Conservation (phyloP, 1,140 invertebrate genomes). For the Drosophila ambigua region DNA sequence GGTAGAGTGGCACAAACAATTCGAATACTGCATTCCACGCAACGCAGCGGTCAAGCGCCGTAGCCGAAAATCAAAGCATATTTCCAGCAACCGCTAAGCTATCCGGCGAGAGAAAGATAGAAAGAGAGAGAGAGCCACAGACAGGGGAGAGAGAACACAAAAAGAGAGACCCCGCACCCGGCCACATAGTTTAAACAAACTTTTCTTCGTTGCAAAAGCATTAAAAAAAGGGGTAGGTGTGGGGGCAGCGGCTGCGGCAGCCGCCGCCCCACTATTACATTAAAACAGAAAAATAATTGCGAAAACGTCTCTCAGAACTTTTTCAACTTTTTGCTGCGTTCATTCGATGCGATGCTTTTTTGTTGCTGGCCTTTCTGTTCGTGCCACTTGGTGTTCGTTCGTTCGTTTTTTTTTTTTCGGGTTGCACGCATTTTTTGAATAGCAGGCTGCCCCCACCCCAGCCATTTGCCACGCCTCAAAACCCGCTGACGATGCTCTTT, state of each 20-base stretch:
- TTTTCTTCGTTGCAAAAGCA: conserved; percentile 59
- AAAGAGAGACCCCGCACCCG: conserved; percentile 12
- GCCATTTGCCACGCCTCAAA: conserved; percentile 49
- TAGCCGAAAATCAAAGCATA: conserved; percentile 73
- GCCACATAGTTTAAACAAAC: conserved; percentile 74
- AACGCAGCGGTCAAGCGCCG: conserved; percentile 52
- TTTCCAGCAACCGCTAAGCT: conserved; percentile 71
- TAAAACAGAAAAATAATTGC: conserved; percentile 80
- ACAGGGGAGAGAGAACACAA: conserved; percentile 12
- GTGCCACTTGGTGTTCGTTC: conserved; percentile 34
- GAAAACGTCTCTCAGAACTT: conserved; percentile 71
- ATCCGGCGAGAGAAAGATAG: neutral
- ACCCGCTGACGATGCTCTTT: conserved; percentile 62
- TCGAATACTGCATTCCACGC: conserved; percentile 75
- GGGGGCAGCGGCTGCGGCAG: neutral
- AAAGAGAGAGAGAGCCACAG: conserved; percentile 13
- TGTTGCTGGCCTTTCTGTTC: conserved; percentile 23
- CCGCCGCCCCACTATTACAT: conserved; percentile 63
- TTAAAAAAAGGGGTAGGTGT: neutral
- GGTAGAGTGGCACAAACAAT: conserved; percentile 51
- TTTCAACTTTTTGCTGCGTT: conserved; percentile 67
- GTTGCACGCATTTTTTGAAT: conserved; percentile 59
- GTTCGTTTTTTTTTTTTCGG: conserved; percentile 32
- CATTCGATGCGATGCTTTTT: conserved; percentile 3
- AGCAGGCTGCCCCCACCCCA: conserved; percentile 41